phyloP scores from a whole-genome alignment of 2,888 invertebrate genomes.

The Drosophila hamatofila region DNA sequence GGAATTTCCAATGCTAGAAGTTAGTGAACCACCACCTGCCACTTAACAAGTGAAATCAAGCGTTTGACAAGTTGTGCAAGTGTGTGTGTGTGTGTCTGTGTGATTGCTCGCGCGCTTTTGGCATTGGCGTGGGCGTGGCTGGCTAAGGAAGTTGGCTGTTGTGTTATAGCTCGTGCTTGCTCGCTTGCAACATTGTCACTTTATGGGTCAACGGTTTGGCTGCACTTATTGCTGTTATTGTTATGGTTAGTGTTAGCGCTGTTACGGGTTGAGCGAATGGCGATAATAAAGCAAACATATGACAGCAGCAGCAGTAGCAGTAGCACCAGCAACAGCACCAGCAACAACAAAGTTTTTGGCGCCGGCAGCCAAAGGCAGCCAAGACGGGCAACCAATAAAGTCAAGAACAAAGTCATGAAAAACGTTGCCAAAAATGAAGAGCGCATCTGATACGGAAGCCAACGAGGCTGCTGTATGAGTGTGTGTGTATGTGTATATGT shows the following conservation, averaged over 20 bases:
- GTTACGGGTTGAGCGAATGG: conserved; percentile 59
- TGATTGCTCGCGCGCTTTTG: background rate
- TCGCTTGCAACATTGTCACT: conserved; percentile 67
- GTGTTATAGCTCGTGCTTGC: conserved; percentile 2
- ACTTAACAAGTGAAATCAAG: conserved; percentile 26
- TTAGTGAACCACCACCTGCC: conserved; percentile 5
- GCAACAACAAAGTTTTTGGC: conserved; percentile 44
- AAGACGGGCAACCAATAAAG: conserved; percentile 68
- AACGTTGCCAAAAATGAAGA: conserved; percentile 70
- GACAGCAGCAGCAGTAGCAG: conserved; percentile 41
- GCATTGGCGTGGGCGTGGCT: conserved; percentile 5
- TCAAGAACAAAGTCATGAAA: conserved; percentile 77
- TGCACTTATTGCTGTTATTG: conserved; percentile 69
- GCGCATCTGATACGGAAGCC: conserved; percentile 45
- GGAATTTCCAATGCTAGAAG: background rate
- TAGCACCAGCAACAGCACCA: conserved; percentile 19
- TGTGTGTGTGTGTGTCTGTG: background rate
- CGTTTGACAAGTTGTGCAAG: conserved; percentile 21
- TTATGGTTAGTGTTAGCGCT: conserved; percentile 69
- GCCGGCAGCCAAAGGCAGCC: conserved; percentile 42
- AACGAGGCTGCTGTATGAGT: conserved; percentile 50
- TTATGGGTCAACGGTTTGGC: conserved; percentile 74
- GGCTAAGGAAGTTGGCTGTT: background rate
- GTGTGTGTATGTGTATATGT: conserved; percentile 10
- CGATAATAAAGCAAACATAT: conserved; percentile 78